Base-by-base conservation (phyloP, 2,113 vertebrate genomes). In the Percopsis transmontana region DNA sequence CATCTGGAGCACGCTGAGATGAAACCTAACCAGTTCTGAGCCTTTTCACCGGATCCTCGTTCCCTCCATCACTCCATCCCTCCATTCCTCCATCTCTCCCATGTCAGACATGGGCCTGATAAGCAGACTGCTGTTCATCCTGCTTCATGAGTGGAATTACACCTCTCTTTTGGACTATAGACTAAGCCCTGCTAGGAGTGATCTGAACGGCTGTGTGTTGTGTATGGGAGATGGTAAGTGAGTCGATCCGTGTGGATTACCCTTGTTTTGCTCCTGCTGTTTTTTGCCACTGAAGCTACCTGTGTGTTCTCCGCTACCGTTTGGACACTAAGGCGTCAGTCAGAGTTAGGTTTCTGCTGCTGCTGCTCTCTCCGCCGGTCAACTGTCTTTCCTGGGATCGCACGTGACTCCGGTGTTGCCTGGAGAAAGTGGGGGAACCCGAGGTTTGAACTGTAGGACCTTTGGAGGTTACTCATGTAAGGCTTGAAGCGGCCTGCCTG, bases 61-160 rank as follows among this genome's bases (percentile, higher is more conserved):
- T 15, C 57, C 62, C 42, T 7, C 72, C 75, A 81, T 73, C 78
- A 51, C 74, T 82, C 62, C 40, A 41, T 18, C 33, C 60, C 24
- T 53, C 27, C 64, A 39, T 45, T 54, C 39, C 45, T 38, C 78
- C 76, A 78, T 72, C 76, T 64, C 70, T 82, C 68, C 72, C 58
- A 21, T 61, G 74, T 76, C 85, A 89, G 86, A 88, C 86, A 92
- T 91, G 91, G 86, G 90, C 90, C 86, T 87, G 75, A 80, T 88
- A 47, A 85, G 64, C 65, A 88, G 86, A 89, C 88, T 87, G 68
- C 77, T 89, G 55, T 88, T 91, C 82, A 85, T 88, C 77, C 78
- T 86, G 79, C 88, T 91, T 78, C 88, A 89, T 85, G 90, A 91
- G 79, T 90, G 90, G 90, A 89, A 90, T 85, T 84, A 84, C 82